These are phyloP conservation scores for Neotoma lepida DNA, from an alignment of 2,113 vertebrate genomes.

Conservation along the genomic window DNA sequence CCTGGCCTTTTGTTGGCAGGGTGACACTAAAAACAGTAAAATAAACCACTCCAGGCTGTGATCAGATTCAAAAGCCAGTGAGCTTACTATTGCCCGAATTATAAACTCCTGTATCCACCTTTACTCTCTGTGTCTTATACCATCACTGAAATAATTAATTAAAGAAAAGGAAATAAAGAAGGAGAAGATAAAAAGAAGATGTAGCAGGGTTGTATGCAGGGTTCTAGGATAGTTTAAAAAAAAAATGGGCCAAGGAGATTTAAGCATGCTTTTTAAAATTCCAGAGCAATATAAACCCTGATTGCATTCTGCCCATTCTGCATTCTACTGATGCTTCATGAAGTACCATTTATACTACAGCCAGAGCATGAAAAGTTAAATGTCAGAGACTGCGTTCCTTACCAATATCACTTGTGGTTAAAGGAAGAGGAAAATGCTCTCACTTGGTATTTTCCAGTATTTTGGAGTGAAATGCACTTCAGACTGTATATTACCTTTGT, in stretches of 20 bases:
- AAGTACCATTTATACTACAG: background rate
- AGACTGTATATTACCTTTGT: background rate
- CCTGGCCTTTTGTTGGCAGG: background rate
- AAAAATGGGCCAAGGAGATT: background rate
- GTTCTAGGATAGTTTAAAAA: background rate
- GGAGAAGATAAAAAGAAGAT: background rate
- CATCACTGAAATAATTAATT: background rate
- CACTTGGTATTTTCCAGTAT: background rate
- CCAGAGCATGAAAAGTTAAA: background rate
- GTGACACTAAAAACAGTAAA: background rate
- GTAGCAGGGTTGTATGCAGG: background rate
- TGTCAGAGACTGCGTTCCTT: background rate
- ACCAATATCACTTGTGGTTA: background rate
- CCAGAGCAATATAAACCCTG: background rate
- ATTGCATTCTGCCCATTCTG: too few relatives aligned
- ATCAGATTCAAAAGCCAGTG: background rate
- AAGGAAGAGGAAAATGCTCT: background rate
- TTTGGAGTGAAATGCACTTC: background rate
- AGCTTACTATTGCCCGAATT: background rate
- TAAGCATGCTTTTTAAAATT: background rate
- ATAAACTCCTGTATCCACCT: background rate
- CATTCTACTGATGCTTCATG: background rate
- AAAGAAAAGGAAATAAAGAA: background rate
- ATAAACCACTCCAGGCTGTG: background rate
- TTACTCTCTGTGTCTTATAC: background rate